Conservation (phyloP, 2,797 vertebrate species). For the Limnodromus scolopaceus region DNA sequence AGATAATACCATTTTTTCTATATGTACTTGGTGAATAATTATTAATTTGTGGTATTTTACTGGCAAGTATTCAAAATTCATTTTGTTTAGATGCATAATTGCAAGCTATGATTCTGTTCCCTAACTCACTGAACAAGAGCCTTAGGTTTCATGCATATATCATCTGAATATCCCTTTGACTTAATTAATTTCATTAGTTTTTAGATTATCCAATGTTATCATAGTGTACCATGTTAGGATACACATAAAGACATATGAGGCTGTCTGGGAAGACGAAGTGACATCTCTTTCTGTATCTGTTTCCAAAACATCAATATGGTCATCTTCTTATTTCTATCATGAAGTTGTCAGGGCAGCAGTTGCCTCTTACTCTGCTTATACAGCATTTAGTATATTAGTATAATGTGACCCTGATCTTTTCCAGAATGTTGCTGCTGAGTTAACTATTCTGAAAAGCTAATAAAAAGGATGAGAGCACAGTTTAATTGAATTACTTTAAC, state of each 20-base stretch:
- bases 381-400: neutral
- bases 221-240: neutral
- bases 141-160: neutral
- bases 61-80: neutral
- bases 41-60: neutral
- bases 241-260: neutral
- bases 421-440: neutral
- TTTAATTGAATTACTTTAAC: neutral
- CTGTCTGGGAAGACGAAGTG: neutral
- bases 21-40: neutral
- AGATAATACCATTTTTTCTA: neutral
- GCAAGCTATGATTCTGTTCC: neutral
- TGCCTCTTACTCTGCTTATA: neutral
- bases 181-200: neutral
- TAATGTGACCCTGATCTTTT: neutral
- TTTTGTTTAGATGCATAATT: neutral
- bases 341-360: neutral
- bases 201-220: neutral
- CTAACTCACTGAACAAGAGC: neutral
- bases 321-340: neutral
- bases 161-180: neutral
- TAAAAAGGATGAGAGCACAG: neutral
- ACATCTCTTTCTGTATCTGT: neutral
- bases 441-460: neutral
- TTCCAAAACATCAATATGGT: neutral